Percentiles rank a stretch among this genome's conserved stretches.
These are phyloP conservation scores for Margarornis squamiger DNA, from an alignment of 2,797 vertebrate genomes.

Conservation along the genomic window DNA sequence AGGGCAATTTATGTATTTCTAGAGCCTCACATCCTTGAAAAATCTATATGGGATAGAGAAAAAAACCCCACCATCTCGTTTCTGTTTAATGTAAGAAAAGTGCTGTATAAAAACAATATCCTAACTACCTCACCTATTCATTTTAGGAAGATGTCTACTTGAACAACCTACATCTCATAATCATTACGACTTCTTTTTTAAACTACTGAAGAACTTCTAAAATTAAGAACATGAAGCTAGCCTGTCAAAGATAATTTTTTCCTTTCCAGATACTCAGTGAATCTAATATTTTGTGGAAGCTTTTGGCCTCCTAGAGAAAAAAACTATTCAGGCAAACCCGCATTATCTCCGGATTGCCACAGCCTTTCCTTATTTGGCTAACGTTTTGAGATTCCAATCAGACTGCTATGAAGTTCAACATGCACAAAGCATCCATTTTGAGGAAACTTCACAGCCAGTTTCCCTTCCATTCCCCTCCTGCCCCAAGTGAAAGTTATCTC, in stretches of 20 bases:
- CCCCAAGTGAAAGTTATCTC: slow-evolving; percentile 31
- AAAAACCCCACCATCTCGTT: background rate
- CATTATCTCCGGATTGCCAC: slow-evolving; percentile 82
- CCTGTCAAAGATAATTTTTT: background rate
- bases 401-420: slow-evolving; percentile 81
- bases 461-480: slow-evolving; percentile 3
- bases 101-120: background rate
- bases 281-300: slow-evolving; percentile 21
- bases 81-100: background rate
- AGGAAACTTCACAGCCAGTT: slow-evolving; percentile 68
- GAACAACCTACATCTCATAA: background rate
- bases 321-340: slow-evolving; percentile 71
- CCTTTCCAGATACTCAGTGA: background rate
- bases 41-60: background rate
- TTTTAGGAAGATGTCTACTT: background rate
- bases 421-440: slow-evolving; percentile 82
- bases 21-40: background rate
- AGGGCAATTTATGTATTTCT: background rate
- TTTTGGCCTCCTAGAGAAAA: slow-evolving; percentile 71
- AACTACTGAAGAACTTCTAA: background rate
- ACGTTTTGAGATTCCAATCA: slow-evolving; percentile 83
- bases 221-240: background rate
- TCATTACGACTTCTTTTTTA: background rate
- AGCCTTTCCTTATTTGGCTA: slow-evolving; percentile 87
- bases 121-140: background rate